phyloP scores from a whole-genome alignment of 2,888 invertebrate species.

The Mesorhabditis spiculigera region DNA sequence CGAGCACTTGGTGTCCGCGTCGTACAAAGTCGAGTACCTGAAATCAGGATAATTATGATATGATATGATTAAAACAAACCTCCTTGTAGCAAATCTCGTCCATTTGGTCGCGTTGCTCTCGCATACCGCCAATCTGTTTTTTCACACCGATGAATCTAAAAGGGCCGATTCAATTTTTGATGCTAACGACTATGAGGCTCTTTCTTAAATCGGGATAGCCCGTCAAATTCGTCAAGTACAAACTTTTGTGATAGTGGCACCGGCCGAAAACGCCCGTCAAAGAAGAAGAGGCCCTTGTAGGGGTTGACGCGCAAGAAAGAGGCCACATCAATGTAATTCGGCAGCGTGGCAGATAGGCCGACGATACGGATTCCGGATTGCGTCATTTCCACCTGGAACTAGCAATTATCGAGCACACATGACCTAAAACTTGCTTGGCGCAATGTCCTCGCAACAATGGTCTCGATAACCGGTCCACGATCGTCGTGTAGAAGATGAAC shows the following conservation, averaged over 20 bases:
- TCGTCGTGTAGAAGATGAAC: constrained; percentile 94
- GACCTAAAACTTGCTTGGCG: constrained; percentile 68
- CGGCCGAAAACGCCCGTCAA: constrained; percentile 80
- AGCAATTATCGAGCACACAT: constrained; percentile 8
- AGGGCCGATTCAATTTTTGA: not conserved
- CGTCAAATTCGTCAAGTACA: constrained; percentile 66
- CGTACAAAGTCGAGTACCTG: constrained; percentile 72
- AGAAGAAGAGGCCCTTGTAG: constrained; percentile 66
- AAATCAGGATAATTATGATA: not conserved
- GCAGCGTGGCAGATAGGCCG: constrained; percentile 78
- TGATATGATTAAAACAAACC: constrained; percentile 62
- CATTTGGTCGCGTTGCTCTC: constrained; percentile 29
- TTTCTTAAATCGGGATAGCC: not conserved
- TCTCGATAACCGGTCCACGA: constrained; percentile 93
- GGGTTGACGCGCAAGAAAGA: constrained; percentile 88
- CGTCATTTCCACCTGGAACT: constrained; percentile 63
- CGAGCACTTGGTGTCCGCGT: constrained; percentile 80
- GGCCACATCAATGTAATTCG: constrained; percentile 95
- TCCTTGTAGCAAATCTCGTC: constrained; percentile 77
- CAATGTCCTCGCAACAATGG: constrained; percentile 88
- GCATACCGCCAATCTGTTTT: constrained; percentile 22
- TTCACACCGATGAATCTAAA: constrained; percentile 51
- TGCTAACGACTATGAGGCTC: not conserved
- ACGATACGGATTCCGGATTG: constrained; percentile 87
- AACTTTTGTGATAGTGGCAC: constrained; percentile 65